phyloP scores from a whole-genome alignment of 1,140 invertebrate species.

The Calosoma granatense region DNA sequence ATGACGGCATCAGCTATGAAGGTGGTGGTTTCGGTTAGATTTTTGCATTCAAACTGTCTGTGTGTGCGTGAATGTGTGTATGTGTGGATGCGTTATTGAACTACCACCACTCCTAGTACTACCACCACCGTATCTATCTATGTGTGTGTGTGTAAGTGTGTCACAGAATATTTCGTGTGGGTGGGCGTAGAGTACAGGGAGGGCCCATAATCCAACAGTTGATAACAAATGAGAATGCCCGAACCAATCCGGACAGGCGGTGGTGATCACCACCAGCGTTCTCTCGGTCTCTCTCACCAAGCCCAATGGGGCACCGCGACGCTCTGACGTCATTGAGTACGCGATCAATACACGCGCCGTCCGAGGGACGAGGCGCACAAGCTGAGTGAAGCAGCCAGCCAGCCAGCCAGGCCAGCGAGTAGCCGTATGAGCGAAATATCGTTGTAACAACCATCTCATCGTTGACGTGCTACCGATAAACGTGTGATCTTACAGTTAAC shows the following conservation, averaged over 20 bases:
- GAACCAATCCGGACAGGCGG: slow-evolving; percentile 1
- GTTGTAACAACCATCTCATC: too few species aligned
- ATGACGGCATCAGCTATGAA: too few species aligned
- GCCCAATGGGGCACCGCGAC: not conserved
- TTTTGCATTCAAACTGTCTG: too few species aligned
- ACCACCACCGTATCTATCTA: not conserved
- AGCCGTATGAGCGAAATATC: too few species aligned
- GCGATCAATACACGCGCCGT: not conserved
- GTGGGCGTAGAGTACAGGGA: not conserved
- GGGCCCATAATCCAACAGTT: too few species aligned
- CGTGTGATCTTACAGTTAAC: too few species aligned
- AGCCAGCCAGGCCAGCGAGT: not conserved
- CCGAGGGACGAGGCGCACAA: not conserved
- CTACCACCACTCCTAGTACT: not conserved
- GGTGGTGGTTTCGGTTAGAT: too few species aligned
- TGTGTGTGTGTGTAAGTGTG: not conserved
- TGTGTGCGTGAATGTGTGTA: too few species aligned
- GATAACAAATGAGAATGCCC: not conserved
- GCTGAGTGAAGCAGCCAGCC: not conserved
- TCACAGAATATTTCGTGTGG: not conserved
- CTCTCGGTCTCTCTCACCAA: not conserved
- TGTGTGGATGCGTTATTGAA: not conserved
- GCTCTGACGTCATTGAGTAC: not conserved
- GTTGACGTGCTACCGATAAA: too few species aligned
- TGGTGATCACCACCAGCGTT: not conserved